A percentile compares a stretch with the other conserved stretches of the same genome.
Conservation (phyloP, 2,113 vertebrate genomes). For the Strigops habroptila region DNA sequence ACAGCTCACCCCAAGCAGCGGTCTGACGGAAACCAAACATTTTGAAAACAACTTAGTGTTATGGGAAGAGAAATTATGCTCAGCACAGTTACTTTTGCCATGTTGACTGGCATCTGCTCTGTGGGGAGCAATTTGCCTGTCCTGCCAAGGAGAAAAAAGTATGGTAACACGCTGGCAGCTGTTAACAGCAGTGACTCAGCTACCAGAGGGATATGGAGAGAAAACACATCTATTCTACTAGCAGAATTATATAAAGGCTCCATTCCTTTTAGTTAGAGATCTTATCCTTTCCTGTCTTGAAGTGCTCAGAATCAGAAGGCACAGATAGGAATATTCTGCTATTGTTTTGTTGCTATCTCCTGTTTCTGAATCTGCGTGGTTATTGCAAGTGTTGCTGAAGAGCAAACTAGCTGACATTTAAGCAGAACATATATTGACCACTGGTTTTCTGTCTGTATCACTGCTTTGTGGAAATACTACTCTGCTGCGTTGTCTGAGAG, state of each 20-base stretch:
- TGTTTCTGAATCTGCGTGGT: background rate
- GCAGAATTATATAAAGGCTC: background rate
- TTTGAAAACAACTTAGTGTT: background rate
- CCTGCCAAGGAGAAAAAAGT: conserved; percentile 55
- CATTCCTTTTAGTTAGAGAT: background rate
- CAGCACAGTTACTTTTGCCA: background rate
- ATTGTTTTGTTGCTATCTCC: background rate
- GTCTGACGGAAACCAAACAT: background rate
- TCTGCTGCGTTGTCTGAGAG: background rate
- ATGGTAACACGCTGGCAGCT: conserved; percentile 37
- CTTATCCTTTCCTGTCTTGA: background rate
- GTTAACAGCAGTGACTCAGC: conserved; percentile 47
- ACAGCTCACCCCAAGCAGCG: background rate
- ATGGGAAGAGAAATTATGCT: background rate
- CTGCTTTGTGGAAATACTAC: background rate
- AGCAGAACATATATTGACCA: background rate
- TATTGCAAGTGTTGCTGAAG: background rate
- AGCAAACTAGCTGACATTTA: background rate
- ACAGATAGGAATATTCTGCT: background rate
- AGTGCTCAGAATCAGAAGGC: background rate
- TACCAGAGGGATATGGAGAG: conserved; percentile 11
- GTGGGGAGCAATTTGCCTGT: conserved; percentile 56
- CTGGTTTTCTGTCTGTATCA: background rate
- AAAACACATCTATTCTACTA: conserved; percentile 11
- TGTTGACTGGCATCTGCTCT: conserved; percentile 57